These are phyloP conservation scores for Crotalus horridus DNA, from an alignment of 2,113 vertebrate species.

Conservation along the genomic window DNA sequence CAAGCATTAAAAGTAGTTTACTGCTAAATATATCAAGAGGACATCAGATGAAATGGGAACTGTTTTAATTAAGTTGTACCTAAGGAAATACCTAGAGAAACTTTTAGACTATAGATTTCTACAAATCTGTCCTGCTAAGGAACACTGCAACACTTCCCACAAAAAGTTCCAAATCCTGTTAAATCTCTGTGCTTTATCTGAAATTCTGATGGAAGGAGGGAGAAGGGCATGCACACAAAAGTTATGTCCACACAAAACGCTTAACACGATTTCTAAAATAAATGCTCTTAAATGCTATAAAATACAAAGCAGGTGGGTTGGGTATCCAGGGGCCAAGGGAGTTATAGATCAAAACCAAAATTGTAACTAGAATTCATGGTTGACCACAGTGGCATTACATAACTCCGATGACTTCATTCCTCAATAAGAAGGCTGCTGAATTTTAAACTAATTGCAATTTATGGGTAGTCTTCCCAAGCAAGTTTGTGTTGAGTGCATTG, in stretches of 20 bases:
- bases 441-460: background rate
- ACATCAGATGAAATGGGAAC: background rate
- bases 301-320: background rate
- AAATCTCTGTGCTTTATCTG: background rate
- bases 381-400: background rate
- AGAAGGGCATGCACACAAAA: no score
- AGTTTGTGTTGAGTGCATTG: background rate
- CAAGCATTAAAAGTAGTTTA: background rate
- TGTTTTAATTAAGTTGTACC: background rate
- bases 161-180: background rate
- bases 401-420: background rate
- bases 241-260: background rate
- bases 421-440: background rate
- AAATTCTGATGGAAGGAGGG: background rate
- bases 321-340: background rate
- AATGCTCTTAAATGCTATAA: background rate
- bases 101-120: background rate
- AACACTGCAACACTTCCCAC: background rate
- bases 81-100: background rate
- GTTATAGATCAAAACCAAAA: background rate
- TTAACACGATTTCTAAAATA: background rate
- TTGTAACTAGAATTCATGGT: background rate
- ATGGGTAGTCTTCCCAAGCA: background rate
- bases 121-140: background rate
- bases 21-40: background rate